Evolutionary conservation across 2,888 invertebrate genomes (phyloP).

Genomic region (Acleris emargana): DNA sequence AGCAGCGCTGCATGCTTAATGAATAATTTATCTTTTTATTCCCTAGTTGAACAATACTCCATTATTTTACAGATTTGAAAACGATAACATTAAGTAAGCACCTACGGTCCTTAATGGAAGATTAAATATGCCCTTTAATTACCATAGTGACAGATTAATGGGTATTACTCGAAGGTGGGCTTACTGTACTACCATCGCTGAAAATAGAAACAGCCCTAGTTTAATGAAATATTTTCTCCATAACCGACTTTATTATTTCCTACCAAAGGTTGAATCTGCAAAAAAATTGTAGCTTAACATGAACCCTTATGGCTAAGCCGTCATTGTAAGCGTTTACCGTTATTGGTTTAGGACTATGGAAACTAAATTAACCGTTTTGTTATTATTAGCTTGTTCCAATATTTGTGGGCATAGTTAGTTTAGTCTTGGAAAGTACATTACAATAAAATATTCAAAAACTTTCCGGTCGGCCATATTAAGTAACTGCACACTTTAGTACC

Average conservation of each 20-base stretch:
- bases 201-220: too few species aligned
- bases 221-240: too few species aligned
- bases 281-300: too few species aligned
- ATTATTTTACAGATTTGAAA: not conserved
- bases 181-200: slow-evolving; percentile 1
- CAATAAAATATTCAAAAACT: not conserved
- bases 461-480: too few species aligned
- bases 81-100: not conserved
- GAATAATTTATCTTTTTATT: too few species aligned
- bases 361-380: slow-evolving; percentile 40
- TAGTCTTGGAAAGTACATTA: slow-evolving; percentile 3
- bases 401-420: slow-evolving; percentile 39
- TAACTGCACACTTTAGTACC: too few species aligned
- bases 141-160: slow-evolving; percentile 30
- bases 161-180: slow-evolving; percentile 15
- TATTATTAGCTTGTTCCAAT: slow-evolving; percentile 42
- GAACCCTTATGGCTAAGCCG: too few species aligned
- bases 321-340: slow-evolving; percentile 37
- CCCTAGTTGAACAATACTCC: not conserved
- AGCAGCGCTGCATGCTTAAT: too few species aligned
- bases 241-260: too few species aligned
- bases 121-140: slow-evolving; percentile 12
- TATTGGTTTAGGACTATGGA: slow-evolving; percentile 38
- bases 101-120: slow-evolving; percentile 3
- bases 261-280: too few species aligned